Conservation (phyloP, 2,888 invertebrate genomes). For the Eupithecia vulgata region DNA sequence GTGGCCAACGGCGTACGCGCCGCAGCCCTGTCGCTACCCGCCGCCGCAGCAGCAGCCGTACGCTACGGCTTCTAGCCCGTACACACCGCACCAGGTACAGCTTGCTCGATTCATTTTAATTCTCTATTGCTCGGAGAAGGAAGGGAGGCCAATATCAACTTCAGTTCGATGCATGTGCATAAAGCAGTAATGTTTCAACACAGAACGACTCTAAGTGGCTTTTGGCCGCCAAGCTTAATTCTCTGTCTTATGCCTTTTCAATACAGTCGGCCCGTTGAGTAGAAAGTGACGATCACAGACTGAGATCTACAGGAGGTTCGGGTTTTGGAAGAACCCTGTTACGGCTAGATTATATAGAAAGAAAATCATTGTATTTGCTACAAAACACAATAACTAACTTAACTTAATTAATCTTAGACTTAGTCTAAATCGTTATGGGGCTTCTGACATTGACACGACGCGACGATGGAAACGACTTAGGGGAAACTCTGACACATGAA, state of each 20-base stretch:
- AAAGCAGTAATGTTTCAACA: not conserved
- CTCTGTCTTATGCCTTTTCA: not conserved
- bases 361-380: too few relatives aligned
- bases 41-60: constrained; percentile 79
- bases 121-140: not conserved
- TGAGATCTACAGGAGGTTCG: not conserved
- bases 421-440: too few relatives aligned
- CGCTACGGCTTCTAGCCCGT: constrained; percentile 75
- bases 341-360: too few relatives aligned
- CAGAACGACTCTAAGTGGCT: too few relatives aligned
- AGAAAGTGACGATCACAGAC: not conserved
- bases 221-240: too few relatives aligned
- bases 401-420: too few relatives aligned
- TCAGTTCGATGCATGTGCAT: not conserved
- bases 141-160: constrained; percentile 50
- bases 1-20: constrained; percentile 80
- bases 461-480: not conserved
- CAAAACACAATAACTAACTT: too few relatives aligned
- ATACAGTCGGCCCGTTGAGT: not conserved
- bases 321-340: not conserved
- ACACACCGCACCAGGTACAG: constrained; percentile 76
- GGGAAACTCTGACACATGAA: too few relatives aligned
- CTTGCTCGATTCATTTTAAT: not conserved
- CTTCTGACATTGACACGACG: not conserved
- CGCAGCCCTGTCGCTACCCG: constrained; percentile 82